These are phyloP conservation scores for Propithecus coquereli DNA, from an alignment of 2,113 vertebrate genomes.

Conservation along the genomic window DNA sequence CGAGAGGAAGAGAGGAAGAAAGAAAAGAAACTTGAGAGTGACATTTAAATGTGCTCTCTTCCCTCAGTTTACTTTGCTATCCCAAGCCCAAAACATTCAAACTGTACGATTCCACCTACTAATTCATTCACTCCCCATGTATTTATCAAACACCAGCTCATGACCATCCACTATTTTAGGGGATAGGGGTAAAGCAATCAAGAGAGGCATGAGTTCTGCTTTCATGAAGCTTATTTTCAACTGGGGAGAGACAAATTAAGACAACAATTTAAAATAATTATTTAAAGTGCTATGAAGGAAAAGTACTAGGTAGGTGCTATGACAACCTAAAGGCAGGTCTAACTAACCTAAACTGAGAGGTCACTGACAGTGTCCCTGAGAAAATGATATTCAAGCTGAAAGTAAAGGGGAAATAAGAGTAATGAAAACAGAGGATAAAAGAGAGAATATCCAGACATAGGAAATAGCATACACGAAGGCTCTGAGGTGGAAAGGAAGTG, in stretches of 20 bases:
- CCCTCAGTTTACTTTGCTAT: not conserved
- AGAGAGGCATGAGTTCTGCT: not conserved
- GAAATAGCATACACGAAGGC: not conserved
- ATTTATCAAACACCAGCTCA: not conserved
- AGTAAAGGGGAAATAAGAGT: not conserved
- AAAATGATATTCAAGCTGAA: not conserved
- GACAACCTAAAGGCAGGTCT: not conserved
- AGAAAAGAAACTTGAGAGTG: not conserved
- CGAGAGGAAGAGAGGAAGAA: too few species aligned
- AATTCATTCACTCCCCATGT: not conserved
- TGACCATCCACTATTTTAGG: not conserved
- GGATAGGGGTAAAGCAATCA: not conserved
- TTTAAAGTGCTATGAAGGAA: not conserved
- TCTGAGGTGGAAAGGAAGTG: not conserved
- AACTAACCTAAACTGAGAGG: slow-evolving; percentile 6
- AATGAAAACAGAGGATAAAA: not conserved
- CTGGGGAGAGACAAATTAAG: not conserved
- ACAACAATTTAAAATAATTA: not conserved
- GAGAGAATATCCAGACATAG: not conserved
- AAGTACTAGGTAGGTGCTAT: not conserved
- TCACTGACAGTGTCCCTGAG: not conserved
- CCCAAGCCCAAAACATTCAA: not conserved
- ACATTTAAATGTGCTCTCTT: not conserved
- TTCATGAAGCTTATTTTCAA: not conserved
- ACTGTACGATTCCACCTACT: not conserved